phyloP scores from a whole-genome alignment of 1,140 invertebrate genomes.

The Latrodectus geometricus region DNA sequence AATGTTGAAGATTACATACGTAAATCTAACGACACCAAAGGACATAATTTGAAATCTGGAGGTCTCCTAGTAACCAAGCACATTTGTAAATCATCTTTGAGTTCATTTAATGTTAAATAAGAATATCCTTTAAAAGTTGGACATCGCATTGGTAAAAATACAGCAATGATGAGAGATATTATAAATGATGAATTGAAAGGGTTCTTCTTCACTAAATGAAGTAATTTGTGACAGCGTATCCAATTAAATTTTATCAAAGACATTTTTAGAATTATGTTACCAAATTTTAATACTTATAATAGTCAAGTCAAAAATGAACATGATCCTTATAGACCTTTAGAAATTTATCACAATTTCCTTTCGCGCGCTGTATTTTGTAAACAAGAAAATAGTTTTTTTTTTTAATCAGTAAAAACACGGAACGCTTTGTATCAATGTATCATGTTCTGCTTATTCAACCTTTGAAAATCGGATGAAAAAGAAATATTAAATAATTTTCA shows the following conservation, averaged over 20 bases:
- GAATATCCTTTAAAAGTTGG: conserved; percentile 44
- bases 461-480: too few species aligned
- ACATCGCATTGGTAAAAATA: conserved; percentile 48
- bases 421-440: too few species aligned
- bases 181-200: conserved; percentile 18
- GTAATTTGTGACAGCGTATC: not conserved
- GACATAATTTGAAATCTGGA: conserved; percentile 33
- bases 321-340: too few species aligned
- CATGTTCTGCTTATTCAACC: too few species aligned
- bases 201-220: conserved; percentile 6
- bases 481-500: too few species aligned
- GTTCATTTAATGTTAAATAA: conserved; percentile 48
- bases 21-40: conserved; percentile 21
- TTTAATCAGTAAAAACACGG: too few species aligned
- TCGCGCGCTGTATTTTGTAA: too few species aligned
- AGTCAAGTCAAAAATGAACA: too few species aligned
- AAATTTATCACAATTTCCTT: too few species aligned
- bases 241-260: not conserved
- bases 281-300: too few species aligned
- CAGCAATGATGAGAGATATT: conserved; percentile 14
- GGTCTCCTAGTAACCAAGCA: conserved; percentile 32
- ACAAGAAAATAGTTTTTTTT: too few species aligned
- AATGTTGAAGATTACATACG: conserved; percentile 11
- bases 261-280: not conserved
- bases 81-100: conserved; percentile 58